Evolutionary conservation across 2,113 vertebrate genomes (phyloP).

Genomic region (Epinephelus moara): DNA sequence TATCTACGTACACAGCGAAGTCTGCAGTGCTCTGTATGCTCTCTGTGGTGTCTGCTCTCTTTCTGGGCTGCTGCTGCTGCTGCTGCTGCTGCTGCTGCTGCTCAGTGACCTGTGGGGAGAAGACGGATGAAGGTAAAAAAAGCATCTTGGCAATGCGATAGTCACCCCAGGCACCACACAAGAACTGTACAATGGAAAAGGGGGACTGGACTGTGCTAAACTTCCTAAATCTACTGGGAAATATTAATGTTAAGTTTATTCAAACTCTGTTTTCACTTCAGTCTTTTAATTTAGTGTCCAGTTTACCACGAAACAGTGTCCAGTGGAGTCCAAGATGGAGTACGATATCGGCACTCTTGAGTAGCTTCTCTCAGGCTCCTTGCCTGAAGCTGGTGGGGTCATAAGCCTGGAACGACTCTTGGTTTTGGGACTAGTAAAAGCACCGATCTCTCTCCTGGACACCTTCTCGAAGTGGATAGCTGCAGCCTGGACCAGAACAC

Average conservation of each 20-base stretch:
- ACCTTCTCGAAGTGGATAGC: constrained; percentile 91
- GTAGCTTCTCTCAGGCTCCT: constrained; percentile 80
- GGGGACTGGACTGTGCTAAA: neutral
- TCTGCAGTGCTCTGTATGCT: constrained; percentile 52
- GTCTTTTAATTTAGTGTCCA: no score
- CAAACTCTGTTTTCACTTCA: neutral
- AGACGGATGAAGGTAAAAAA: constrained; percentile 10
- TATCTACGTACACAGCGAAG: constrained; percentile 66
- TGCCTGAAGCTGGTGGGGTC: constrained; percentile 70
- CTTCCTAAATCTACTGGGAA: neutral
- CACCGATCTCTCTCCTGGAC: constrained; percentile 88
- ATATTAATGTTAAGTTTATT: neutral
- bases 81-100: neutral
- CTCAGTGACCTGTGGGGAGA: constrained; percentile 54
- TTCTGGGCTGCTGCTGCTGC: constrained; percentile 44
- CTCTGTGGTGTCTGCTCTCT: constrained; percentile 42
- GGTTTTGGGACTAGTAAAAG: constrained; percentile 77
- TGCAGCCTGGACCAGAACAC: constrained; percentile 82
- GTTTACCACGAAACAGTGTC: constrained; percentile 89
- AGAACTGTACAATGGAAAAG: no score
- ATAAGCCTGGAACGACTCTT: constrained; percentile 75
- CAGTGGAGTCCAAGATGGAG: constrained; percentile 86
- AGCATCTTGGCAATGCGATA: neutral
- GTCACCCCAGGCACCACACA: neutral
- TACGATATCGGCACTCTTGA: constrained; percentile 88